Evolutionary conservation across 2,113 vertebrate species (phyloP), one percentile per base, ranked within the genome.

Genomic region (Channa maculata): DNA sequence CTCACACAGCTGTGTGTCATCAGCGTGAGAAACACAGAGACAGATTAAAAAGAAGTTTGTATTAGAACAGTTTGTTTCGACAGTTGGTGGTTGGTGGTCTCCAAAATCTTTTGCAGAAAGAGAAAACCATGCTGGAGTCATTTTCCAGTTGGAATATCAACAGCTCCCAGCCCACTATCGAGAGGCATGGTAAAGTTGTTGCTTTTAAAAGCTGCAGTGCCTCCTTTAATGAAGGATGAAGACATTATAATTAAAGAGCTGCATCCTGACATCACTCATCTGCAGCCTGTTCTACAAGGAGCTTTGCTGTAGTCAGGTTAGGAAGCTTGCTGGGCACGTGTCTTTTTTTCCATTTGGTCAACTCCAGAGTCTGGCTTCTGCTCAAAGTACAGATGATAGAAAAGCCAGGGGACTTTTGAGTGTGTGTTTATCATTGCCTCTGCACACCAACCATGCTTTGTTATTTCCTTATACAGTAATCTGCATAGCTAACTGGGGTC

Each of bases 261-360:
- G 8, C 1, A 6, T 45, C 33, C 11, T 75, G 62, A 80, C 77
- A 62, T 76, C 71, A 72, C 45, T 63, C 73, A 33, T 77, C 15
- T 64, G 37, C 13, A 50, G 65, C 5, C 11, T 3, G 52, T 36
- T 51, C 53, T 72, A 37, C 65, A 64, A 38, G 66, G 52, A 75
- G 70, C 49, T 67, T 14, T 59, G 62, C 45, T 61, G 71, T 68
- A 13, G 62, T 48, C 37, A 46, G 39, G 65, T 53, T 48, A 38
- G 6, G 69, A 66, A 68, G 46, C 50, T 46, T 75, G 60, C 24
- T 24, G 24, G 24, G 24, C 75, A 76, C 45, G 50, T 64, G 7
- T 64, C 45, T 71, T 49, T 72, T 86, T 88, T 89, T 85, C 84
- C 84, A 79, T 86, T 75, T 57, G 48, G 38, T 79, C 59, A 73